Conservation (phyloP, 2,797 vertebrate genomes). For the Phalanger gymnotis region DNA sequence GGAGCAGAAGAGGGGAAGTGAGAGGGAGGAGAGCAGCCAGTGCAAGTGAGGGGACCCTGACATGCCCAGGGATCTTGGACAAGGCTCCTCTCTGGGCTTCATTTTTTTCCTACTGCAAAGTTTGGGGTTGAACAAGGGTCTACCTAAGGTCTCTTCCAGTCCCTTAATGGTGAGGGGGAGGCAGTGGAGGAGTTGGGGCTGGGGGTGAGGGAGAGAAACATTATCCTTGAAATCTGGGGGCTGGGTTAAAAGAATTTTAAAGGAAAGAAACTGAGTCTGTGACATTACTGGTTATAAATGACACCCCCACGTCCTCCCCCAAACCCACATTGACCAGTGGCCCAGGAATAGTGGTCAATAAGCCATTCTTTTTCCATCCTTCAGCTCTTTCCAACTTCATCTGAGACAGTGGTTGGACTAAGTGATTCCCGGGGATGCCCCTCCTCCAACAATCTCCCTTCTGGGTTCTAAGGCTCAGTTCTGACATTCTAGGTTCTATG, state of each 20-base stretch:
- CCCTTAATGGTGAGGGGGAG: neutral
- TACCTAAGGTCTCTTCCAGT: neutral
- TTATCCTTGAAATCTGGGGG: neutral
- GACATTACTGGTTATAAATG: neutral
- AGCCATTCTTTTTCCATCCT: neutral
- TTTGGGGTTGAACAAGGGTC: neutral
- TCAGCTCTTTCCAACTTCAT: neutral
- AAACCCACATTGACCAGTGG: neutral
- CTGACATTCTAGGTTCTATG: neutral
- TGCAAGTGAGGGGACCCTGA: neutral
- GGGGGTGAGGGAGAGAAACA: neutral
- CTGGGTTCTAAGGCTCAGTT: neutral
- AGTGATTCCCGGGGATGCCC: neutral
- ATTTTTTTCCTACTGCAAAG: neutral
- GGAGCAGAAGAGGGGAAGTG: constrained; percentile 82
- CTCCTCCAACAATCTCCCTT: neutral
- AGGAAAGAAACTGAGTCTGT: neutral
- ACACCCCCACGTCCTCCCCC: neutral
- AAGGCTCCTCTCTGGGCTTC: neutral
- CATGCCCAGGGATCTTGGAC: neutral
- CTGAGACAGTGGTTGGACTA: neutral
- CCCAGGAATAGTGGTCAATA: neutral
- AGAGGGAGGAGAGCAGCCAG: constrained; percentile 76
- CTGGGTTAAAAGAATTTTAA: neutral
- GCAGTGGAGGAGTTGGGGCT: neutral